Evolutionary conservation across 1,140 invertebrate genomes (phyloP).

Genomic region (Heliconius congener): DNA sequence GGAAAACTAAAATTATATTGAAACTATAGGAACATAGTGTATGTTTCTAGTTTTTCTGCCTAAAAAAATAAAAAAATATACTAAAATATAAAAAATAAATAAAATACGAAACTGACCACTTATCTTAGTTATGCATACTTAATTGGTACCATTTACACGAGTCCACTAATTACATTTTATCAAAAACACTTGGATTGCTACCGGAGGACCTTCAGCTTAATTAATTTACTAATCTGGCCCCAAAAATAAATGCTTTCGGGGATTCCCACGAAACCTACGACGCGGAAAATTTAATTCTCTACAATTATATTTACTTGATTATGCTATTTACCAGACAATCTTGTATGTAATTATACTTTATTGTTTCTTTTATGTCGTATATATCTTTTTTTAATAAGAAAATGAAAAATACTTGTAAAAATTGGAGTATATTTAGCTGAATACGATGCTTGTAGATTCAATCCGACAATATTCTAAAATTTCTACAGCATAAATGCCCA

Average conservation of each 20-base stretch:
- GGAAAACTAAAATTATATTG: too few relatives aligned
- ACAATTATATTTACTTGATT: constrained; percentile 23
- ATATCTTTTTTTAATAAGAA: not conserved
- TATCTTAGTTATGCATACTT: not conserved
- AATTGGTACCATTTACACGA: constrained; percentile 4
- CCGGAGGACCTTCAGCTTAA: constrained; percentile 34
- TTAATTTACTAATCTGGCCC: constrained; percentile 43
- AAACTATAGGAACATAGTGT: too few relatives aligned
- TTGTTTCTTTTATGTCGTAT: not conserved
- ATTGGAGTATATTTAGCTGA: too few relatives aligned
- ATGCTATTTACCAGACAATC: constrained; percentile 1
- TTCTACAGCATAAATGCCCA: too few relatives aligned
- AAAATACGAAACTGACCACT: not conserved
- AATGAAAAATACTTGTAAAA: too few relatives aligned
- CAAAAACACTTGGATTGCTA: constrained; percentile 34
- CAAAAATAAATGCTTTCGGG: constrained; percentile 28
- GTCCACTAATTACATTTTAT: constrained; percentile 28
- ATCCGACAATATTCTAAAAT: too few relatives aligned
- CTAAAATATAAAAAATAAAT: not conserved
- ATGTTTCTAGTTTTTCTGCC: too few relatives aligned
- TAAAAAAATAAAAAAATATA: not conserved
- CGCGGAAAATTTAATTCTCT: constrained; percentile 21
- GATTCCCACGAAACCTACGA: not conserved
- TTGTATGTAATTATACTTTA: not conserved
- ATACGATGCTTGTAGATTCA: too few relatives aligned